Evolutionary conservation across 2,888 invertebrate genomes (phyloP), one percentile per base, ranked within the genome.

Genomic region (Lasioglossum malachurum): DNA sequence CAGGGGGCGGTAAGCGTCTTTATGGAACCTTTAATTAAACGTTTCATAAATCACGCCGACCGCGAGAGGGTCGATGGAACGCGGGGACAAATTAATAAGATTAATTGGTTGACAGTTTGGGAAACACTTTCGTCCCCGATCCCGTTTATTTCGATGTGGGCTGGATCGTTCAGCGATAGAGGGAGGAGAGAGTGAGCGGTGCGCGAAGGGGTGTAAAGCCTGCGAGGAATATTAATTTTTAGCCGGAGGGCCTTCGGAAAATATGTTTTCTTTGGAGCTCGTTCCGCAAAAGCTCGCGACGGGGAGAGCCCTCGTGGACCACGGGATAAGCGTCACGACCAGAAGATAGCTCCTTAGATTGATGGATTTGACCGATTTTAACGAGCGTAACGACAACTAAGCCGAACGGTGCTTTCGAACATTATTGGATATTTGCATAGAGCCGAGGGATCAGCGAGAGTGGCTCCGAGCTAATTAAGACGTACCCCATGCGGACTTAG

Each of bases 1-100:
- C 78, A 31, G 75, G 82, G 57, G 88, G 64, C 44, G 81, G 83
- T 84, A 82, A 86, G 88, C 90, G 92, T 93, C 93, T 94, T 94
- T 94, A 93, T 92, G 93, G 92, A 94, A 92, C 93, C 93, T 94
- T 94, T 94, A 94, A 94, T 94, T 94, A 94, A 94, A 94, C 93
- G 91, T 93, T 93, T 92, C 94, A 94, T 94, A 94, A 94, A 94
- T 93, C 93, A 93, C 91, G 84, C 75, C 82, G 79, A 90, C 89
- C 89, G 87, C 87, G 89, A 84, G 76, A 76, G 87, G 74, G 64
- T 35, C 78, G 85, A 44, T 64, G 83, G 81, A 71, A 87, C 78
- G 85, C 78, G 84, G 87, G 92, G 94, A 94, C 94, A 93, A 94
- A 94, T 94, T 94, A 94, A 94, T 94, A 94, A 94, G 94, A 94